These are phyloP conservation scores for Serinus canaria DNA, from an alignment of 2,113 vertebrate species.

Conservation along the genomic window DNA sequence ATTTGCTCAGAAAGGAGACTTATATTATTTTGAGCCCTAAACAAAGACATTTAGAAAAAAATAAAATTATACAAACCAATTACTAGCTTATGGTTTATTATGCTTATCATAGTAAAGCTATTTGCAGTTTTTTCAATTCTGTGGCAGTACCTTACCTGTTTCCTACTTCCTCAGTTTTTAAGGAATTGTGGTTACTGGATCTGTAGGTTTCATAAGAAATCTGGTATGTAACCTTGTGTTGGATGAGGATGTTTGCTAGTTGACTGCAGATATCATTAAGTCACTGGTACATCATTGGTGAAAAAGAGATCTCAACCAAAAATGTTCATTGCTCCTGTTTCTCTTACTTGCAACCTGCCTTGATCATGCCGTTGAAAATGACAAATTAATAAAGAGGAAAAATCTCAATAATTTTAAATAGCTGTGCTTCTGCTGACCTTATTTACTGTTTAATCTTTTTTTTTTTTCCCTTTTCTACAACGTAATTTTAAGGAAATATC, in stretches of 20 bases:
- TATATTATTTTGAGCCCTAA: background rate
- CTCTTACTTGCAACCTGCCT: background rate
- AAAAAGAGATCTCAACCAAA: background rate
- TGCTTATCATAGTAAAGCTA: background rate
- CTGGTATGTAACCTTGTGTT: background rate
- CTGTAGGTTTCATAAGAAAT: background rate
- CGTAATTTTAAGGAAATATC: background rate
- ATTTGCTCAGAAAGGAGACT: background rate
- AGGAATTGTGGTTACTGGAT: background rate
- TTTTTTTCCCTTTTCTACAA: background rate
- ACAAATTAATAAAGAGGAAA: background rate
- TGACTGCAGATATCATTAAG: background rate
- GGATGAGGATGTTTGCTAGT: background rate
- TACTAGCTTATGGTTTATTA: background rate
- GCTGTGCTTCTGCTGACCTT: background rate
- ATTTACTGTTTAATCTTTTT: background rate
- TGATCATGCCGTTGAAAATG: background rate
- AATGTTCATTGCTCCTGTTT: background rate
- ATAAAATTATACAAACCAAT: background rate
- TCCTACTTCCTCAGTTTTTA: background rate
- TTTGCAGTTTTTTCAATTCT: background rate
- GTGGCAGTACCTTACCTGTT: background rate
- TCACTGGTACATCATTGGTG: rapidly evolving
- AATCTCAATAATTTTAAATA: background rate
- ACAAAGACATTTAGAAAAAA: background rate